Evolutionary conservation across 2,113 vertebrate species (phyloP).

Genomic region (Pandion haliaetus): DNA sequence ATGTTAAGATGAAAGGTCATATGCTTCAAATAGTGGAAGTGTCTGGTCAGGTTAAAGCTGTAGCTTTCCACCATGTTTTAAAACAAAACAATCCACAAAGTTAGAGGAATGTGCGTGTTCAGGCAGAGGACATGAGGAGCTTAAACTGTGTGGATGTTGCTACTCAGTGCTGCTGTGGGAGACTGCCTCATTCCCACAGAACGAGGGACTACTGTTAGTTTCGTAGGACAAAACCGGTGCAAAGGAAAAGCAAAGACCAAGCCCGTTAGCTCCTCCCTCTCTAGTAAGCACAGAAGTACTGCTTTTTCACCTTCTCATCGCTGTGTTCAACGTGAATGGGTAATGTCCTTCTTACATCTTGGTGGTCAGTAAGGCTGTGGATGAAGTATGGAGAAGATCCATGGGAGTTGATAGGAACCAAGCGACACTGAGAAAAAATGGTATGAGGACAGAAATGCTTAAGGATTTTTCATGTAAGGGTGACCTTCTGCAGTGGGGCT

Average conservation of each 20-base stretch:
- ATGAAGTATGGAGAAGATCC: not conserved
- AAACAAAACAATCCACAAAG: not conserved
- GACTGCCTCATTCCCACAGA: not conserved
- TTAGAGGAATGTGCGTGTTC: not conserved
- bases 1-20: conserved; percentile 26
- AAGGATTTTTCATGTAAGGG: not conserved
- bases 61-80: conserved; percentile 8
- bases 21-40: not conserved
- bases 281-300: not conserved
- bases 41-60: conserved; percentile 3
- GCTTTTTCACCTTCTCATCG: not conserved
- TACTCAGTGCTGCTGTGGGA: not conserved
- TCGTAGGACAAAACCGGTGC: not conserved
- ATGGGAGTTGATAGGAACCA: not conserved
- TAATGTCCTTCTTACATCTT: not conserved
- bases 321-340: not conserved
- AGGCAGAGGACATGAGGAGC: not conserved
- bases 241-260: not conserved
- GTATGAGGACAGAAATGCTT: not conserved
- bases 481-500: not conserved
- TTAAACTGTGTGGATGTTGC: not conserved
- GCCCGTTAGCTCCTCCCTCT: fast-evolving
- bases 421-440: not conserved
- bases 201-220: not conserved
- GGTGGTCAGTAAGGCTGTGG: not conserved